Base-by-base conservation (phyloP, 1,140 invertebrate species). In the Pogonognathellus flavescens region DNA sequence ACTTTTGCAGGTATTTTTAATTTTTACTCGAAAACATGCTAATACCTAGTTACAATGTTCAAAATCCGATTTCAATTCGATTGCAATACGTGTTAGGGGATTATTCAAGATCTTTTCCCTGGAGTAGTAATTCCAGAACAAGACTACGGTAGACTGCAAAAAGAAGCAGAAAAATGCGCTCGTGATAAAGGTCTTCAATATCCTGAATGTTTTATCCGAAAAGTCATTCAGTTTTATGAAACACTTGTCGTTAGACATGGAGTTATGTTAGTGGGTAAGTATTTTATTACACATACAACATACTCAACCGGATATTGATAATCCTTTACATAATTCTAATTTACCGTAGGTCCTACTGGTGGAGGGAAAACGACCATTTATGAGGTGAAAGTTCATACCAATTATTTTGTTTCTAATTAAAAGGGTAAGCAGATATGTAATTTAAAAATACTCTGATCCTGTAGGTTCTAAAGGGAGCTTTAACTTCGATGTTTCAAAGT, bases 201-300 rank as follows among this genome's bases (percentile, higher is more conserved):
- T 1, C 93, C 94, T 87, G 87, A 91, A 0, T 93, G 93, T 82
- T 89, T 94, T 20, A 92, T 96, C 22, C 91, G 93, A 49, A 98
- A 98, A 92, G 94, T 94, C 31, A 94, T 96, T 60, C 95, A 96
- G 90, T 91, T 97, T 11, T 95, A 97, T 89, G 96, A 98, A 90
- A 98, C 96, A 62, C 96, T 98, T 95, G 94, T 95, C 89, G 96
- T 98, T 1, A 92, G 97, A 52, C 97, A 97, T 93, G 97, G 97
- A 22, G 96, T 98, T 20, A 98, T 98, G 96, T 92, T 97, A 41
- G 96, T 98, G 11, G 97, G 97, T 41, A 10, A 11, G 60, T 66
- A 13, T 22, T 13, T 25, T n/a, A n/a, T n/a, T n/a, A n/a, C n/a
- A n/a, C n/a, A n/a, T n/a, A n/a, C n/a, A n/a, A n/a, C n/a, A n/a